Conservation (phyloP, 2,113 vertebrate species). For the Anolis carolinensis region DNA sequence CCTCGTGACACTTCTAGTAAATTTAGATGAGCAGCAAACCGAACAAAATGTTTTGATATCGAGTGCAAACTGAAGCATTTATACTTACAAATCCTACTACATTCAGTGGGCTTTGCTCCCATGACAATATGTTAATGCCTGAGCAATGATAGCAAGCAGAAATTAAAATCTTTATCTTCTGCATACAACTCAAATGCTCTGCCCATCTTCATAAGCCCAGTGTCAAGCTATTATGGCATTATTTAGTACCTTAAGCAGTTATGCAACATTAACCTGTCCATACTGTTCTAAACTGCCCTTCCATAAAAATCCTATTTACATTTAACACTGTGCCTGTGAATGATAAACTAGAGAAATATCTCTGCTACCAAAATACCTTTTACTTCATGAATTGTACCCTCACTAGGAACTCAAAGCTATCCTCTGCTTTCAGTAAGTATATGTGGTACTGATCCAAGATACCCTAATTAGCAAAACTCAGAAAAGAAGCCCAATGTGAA, state of each 20-base stretch:
- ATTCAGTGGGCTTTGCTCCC: background rate
- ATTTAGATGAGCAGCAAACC: background rate
- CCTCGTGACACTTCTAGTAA: background rate
- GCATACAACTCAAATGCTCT: background rate
- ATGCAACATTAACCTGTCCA: background rate
- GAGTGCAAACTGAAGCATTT: no score
- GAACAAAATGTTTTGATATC: background rate
- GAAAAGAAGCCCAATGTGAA: background rate
- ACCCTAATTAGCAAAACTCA: background rate
- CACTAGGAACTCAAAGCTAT: background rate
- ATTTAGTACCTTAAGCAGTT: background rate
- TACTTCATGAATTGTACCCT: background rate
- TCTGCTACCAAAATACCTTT: background rate
- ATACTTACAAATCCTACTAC: background rate
- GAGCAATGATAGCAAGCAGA: background rate
- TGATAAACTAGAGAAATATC: background rate
- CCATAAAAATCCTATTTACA: background rate
- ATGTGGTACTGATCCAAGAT: no score
- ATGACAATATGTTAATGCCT: background rate
- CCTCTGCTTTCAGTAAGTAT: background rate
- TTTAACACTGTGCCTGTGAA: background rate
- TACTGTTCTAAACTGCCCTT: background rate
- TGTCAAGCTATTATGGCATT: background rate
- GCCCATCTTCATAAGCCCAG: no score
- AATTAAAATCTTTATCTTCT: background rate